These are phyloP conservation scores for Drosophila neocordata DNA, from an alignment of 1,140 invertebrate genomes.

Conservation along the genomic window DNA sequence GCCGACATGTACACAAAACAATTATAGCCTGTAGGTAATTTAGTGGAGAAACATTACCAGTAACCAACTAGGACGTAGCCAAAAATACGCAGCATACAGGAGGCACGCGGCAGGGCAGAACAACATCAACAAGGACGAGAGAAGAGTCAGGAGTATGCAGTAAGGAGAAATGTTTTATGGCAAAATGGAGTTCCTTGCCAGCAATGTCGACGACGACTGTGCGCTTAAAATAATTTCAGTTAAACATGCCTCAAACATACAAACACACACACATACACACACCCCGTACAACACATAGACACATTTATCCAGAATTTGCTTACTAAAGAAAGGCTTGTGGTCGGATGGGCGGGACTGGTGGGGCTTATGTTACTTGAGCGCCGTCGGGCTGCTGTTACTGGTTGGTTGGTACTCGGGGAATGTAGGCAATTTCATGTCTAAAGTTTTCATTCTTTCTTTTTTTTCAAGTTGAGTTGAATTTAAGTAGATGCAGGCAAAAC, in stretches of 20 bases:
- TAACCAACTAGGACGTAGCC: constrained; percentile 15
- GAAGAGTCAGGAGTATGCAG: background rate
- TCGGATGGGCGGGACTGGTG: background rate
- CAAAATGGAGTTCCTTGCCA: constrained; percentile 32
- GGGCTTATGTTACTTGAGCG: constrained; percentile 3
- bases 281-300: background rate
- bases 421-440: constrained; percentile 56
- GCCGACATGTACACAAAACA: constrained; percentile 55
- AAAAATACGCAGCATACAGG: constrained; percentile 11
- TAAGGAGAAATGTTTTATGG: constrained; percentile 43
- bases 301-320: constrained; percentile 41
- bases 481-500: constrained; percentile 28
- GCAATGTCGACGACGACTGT: background rate
- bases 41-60: constrained; percentile 50
- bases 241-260: constrained; percentile 48
- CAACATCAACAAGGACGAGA: constrained; percentile 1
- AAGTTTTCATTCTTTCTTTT: constrained; percentile 22
- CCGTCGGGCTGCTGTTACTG: background rate
- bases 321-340: constrained; percentile 17
- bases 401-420: constrained; percentile 1
- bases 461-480: constrained; percentile 21
- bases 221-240: constrained; percentile 62
- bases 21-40: constrained; percentile 65
- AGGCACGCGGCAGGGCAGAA: background rate
- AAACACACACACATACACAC: constrained; percentile 17